Conservation (phyloP, 2,888 invertebrate species). For the Callyntrura guangdongensis region DNA sequence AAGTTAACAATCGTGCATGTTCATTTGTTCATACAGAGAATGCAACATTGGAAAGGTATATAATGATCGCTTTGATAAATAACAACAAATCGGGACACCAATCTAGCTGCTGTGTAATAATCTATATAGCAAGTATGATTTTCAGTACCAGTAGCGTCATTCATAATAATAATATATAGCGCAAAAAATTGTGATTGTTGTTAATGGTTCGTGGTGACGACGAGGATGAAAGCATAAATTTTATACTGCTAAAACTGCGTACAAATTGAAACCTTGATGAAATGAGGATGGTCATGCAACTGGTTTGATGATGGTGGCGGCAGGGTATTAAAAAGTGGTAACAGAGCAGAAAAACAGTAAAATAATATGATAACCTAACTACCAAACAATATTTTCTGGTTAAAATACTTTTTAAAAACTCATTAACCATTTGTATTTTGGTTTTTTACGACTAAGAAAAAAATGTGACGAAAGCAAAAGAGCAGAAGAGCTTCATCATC, state of each 20-base stretch:
- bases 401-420: constrained; percentile 29
- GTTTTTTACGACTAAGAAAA: constrained; percentile 33
- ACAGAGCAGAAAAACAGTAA: neutral
- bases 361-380: neutral
- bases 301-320: neutral
- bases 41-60: constrained; percentile 30
- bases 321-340: neutral
- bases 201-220: neutral
- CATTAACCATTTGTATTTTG: neutral
- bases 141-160: neutral
- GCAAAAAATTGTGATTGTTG: constrained; percentile 23
- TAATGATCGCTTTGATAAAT: constrained; percentile 15
- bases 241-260: constrained; percentile 1
- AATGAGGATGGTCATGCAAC: constrained; percentile 25
- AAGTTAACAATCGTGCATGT: neutral
- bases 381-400: neutral
- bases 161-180: neutral
- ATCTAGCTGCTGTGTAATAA: neutral
- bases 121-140: neutral
- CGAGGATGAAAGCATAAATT: constrained; percentile 44
- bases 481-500: neutral
- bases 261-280: constrained; percentile 67
- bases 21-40: constrained; percentile 17
- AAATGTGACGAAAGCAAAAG: constrained; percentile 33
- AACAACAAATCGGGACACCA: no score